Percentiles rank a stretch among this genome's conserved stretches.
Evolutionary conservation across 2,888 invertebrate species (phyloP).

Genomic region (Scaptodrosophila latifasciaeformis): DNA sequence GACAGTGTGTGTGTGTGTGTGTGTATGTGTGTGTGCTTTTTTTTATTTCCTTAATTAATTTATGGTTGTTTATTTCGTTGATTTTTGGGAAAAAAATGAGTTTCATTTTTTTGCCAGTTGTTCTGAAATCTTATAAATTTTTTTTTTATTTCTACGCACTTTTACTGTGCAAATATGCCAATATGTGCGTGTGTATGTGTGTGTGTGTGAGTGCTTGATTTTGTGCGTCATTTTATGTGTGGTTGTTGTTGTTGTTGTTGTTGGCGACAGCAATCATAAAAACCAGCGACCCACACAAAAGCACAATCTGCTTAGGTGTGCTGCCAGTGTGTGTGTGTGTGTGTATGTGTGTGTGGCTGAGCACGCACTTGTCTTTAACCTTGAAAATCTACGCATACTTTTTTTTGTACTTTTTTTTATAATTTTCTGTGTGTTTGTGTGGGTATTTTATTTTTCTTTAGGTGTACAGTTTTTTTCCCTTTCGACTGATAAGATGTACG

Average conservation of each 20-base stretch:
- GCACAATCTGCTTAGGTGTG: no score
- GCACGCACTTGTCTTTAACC: slow-evolving; percentile 65
- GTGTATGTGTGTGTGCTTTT: no score
- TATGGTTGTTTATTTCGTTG: no score
- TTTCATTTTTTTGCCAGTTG: no score
- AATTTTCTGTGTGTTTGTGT: not conserved
- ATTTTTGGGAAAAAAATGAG: no score
- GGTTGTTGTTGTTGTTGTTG: not conserved
- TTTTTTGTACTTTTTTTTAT: slow-evolving; percentile 16
- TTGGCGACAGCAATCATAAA: slow-evolving; percentile 1
- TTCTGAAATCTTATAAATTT: no score
- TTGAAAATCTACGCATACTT: slow-evolving; percentile 47
- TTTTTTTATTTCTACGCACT: slow-evolving; percentile 44
- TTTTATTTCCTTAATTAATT: no score
- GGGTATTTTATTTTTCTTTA: slow-evolving; percentile 16
- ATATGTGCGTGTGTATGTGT: slow-evolving; percentile 24
- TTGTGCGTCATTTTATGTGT: no score
- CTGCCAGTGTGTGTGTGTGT: not conserved
- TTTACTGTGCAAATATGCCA: slow-evolving; percentile 37
- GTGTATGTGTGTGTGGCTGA: not conserved
- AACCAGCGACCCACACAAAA: slow-evolving; percentile 18
- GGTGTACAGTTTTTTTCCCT: slow-evolving; percentile 17
- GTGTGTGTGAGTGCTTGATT: no score
- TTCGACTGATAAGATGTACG: slow-evolving; percentile 51
- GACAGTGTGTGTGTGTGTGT: not conserved